Base-by-base conservation (phyloP, 1,140 invertebrate species). In the Oncopeltus fasciatus region DNA sequence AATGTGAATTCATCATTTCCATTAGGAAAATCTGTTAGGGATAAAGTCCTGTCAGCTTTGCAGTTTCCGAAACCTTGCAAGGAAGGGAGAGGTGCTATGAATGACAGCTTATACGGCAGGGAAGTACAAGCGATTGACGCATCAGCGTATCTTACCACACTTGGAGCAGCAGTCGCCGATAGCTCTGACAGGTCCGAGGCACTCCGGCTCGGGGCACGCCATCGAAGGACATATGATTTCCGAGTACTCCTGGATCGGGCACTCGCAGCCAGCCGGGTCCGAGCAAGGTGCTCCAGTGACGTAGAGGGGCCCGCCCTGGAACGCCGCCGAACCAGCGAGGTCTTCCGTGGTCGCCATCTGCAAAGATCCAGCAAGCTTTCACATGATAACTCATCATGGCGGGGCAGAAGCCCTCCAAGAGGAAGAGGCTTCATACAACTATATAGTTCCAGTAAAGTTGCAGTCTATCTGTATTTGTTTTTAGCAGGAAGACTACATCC, bases 131-230 rank as follows among this genome's bases (percentile, higher is more conserved):
- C n/a, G n/a, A n/a, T n/a, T n/a, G n/a, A n/a, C n/a, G n/a, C n/a
- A n/a, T n/a, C n/a, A n/a, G n/a, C n/a, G n/a, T n/a, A n/a, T n/a
- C 38, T 51, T 49, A 63, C 60, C 64, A 28, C 60, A 62, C 9
- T 44, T 65, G 2, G 38, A 43, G 43, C 64, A 65, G 43, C 60
- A 62, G 46, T 31, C 38, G 14, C 61, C 60, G 14, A 57, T 29
- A 11, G 64, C 57, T 16, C 43, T 33, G 49, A 65, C 44, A 9
- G 33, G 63, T 24, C 27, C 57, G 49, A 57, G 47, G 12, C 59
- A 67, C 24, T 14, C 47, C 26, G 38, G 63, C 49, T 18, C 31
- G 47, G 33, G 31, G 21, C 56, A 65, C 14, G 24, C 24, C 56
- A 5, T 57, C 27, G 18, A 16, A 1, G 33, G 56, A 21, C 56